Base-by-base conservation (phyloP, 1,140 invertebrate species). In the Drosophila bipectinata region DNA sequence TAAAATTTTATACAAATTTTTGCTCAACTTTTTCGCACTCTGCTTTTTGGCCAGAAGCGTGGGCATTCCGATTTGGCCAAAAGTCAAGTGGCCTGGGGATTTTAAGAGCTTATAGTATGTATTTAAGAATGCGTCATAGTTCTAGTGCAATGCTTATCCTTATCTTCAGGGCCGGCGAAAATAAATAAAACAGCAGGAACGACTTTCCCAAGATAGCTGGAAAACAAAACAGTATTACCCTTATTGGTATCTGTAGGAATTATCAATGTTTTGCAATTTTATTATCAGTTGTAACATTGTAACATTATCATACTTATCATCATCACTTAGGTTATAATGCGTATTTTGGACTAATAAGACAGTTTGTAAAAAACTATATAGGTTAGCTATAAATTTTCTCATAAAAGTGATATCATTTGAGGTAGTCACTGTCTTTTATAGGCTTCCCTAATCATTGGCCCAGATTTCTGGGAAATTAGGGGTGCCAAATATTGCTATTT, bases 401-500 rank as follows among this genome's bases (percentile, higher is more conserved):
- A 15, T 4, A 0, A 47, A 9, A 32, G 53, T 80, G 60, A 80
- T 77, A 80, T 80, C 72, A 81, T 5, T 41, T 21, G 49, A 30
- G n/a, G n/a, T 15, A 0, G 39, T 4, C 4, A 5, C n/a, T 9
- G 26, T 49, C 28, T 14, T 49, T 45, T 26, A 34, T 57, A 15
- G 10, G 34, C 57, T 47, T 9, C 8, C 24, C n/a, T 48, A 54
- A 53, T 45, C 12, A 10, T 24, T 63, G 60, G 26, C 60, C 54
- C 9, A 47, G 41, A 37, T 60, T 72, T 72, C 68, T 30, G 24
- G 62, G 56, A 84, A 37, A 77, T 51, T 75, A 45, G 66, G 72
- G 60, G 56, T 80, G 62, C 75, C 67, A 64, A 77, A 68, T 68
- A 6, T 39, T 51, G 18, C 80, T 84, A 84, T 84, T 80, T 79